Evolutionary conservation across 2,113 vertebrate species (phyloP).

Genomic region (Neolamprologus kungweensis): DNA sequence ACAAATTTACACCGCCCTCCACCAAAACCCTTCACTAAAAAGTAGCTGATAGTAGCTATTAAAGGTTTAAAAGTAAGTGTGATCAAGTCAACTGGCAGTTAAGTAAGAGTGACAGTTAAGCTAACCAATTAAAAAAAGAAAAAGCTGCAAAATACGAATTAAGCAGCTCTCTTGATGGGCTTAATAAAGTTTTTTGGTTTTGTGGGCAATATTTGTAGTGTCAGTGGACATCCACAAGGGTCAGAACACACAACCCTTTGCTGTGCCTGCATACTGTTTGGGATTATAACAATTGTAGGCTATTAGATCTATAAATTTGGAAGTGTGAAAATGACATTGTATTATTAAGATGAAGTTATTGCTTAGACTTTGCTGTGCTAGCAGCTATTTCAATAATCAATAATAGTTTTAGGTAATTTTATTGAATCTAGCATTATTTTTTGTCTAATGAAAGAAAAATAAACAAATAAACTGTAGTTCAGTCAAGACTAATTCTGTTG

Average conservation of each 20-base stretch:
- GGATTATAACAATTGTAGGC: not conserved
- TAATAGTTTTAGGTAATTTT: not conserved
- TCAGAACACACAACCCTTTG: not conserved
- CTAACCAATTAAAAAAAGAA: not conserved
- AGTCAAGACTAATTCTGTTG: not conserved
- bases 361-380: not conserved
- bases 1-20: rapidly evolving
- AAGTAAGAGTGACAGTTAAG: not conserved
- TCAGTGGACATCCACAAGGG: not conserved
- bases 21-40: not conserved
- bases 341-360: not conserved
- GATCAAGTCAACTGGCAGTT: not conserved
- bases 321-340: not conserved
- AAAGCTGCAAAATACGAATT: not conserved
- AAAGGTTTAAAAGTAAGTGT: not conserved
- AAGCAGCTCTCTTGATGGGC: not conserved
- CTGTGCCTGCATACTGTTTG: not conserved
- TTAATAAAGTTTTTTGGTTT: not conserved
- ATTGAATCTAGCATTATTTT: not conserved
- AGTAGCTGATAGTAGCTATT: not conserved
- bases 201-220: not conserved
- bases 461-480: not conserved
- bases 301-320: not conserved
- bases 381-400: not conserved
- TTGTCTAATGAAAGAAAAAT: not conserved